Evolutionary conservation across 2,888 invertebrate species (phyloP).

Genomic region (Andrena flavipes): DNA sequence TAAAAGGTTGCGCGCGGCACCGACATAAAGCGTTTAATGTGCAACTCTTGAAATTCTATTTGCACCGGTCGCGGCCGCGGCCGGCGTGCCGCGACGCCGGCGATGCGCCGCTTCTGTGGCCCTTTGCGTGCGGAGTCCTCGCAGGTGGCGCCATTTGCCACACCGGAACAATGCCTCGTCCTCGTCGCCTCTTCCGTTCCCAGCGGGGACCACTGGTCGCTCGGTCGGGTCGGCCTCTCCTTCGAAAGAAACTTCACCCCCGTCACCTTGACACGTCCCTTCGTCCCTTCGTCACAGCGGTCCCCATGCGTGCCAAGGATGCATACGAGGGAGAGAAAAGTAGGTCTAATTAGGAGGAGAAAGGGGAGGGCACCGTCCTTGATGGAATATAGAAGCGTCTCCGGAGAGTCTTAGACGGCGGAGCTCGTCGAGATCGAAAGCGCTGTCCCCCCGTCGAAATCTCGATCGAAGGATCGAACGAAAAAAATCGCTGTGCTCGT

Average conservation of each 20-base stretch:
- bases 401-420: not conserved
- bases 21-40: slow-evolving; percentile 75
- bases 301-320: slow-evolving; percentile 47
- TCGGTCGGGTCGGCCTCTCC: not conserved
- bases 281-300: not conserved
- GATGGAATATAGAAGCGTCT: not conserved
- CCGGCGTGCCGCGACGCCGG: not conserved
- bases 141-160: slow-evolving; percentile 67
- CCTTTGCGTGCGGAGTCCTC: slow-evolving; percentile 49
- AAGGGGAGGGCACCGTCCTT: not conserved
- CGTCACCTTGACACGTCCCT: slow-evolving; percentile 43
- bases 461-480: slow-evolving; percentile 9
- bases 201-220: slow-evolving; percentile 42
- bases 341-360: not conserved
- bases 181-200: slow-evolving; percentile 39
- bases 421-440: not conserved
- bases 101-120: slow-evolving; percentile 52
- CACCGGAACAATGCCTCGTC: slow-evolving; percentile 63
- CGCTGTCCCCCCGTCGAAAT: not conserved
- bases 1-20: slow-evolving; percentile 71
- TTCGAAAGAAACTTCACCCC: slow-evolving; percentile 28
- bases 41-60: slow-evolving; percentile 76
- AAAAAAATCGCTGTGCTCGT: slow-evolving; percentile 55
- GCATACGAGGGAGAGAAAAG: not conserved
- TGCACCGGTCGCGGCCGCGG: slow-evolving; percentile 67